Conservation (phyloP, 2,797 vertebrate genomes). For the Cyprinella venusta region DNA sequence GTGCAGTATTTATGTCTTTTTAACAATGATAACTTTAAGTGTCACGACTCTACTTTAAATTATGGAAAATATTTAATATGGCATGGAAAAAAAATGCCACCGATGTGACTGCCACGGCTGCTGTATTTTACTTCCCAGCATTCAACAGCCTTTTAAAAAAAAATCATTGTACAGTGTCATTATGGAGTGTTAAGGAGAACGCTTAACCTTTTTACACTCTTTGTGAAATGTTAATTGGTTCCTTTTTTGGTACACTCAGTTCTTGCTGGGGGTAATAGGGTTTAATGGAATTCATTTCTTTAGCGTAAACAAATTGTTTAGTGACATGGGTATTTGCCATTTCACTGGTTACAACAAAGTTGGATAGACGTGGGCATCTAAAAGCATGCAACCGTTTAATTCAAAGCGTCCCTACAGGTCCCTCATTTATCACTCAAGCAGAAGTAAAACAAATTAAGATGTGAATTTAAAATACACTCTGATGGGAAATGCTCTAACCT, state of each 20-base stretch:
- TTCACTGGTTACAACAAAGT: conserved; percentile 39
- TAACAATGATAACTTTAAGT: conserved; percentile 40
- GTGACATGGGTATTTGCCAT: conserved; percentile 48
- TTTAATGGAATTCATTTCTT: conserved; percentile 55
- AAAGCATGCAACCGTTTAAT: conserved; percentile 30
- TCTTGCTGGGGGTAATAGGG: conserved; percentile 42
- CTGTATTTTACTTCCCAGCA: conserved; percentile 26
- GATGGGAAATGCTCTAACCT: conserved; percentile 10
- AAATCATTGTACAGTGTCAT: conserved; percentile 47
- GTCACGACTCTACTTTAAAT: conserved; percentile 50
- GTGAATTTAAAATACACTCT: conserved; percentile 31
- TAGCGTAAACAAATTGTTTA: conserved; percentile 57
- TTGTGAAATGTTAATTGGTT: conserved; percentile 57
- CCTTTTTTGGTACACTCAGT: conserved; percentile 47
- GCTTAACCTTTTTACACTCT: conserved; percentile 55
- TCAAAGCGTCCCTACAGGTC: conserved; percentile 29
- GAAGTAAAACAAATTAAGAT: conserved; percentile 44
- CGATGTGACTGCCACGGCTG: background rate
- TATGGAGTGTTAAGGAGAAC: conserved; percentile 44
- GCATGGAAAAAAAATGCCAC: background rate
- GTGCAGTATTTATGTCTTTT: conserved; percentile 27
- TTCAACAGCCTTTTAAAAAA: conserved; percentile 58
- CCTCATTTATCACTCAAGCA: conserved; percentile 33
- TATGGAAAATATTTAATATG: conserved; percentile 31
- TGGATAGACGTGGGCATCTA: background rate